Evolutionary conservation across 2,888 invertebrate species (phyloP).

Genomic region (Tiliacea citrago): DNA sequence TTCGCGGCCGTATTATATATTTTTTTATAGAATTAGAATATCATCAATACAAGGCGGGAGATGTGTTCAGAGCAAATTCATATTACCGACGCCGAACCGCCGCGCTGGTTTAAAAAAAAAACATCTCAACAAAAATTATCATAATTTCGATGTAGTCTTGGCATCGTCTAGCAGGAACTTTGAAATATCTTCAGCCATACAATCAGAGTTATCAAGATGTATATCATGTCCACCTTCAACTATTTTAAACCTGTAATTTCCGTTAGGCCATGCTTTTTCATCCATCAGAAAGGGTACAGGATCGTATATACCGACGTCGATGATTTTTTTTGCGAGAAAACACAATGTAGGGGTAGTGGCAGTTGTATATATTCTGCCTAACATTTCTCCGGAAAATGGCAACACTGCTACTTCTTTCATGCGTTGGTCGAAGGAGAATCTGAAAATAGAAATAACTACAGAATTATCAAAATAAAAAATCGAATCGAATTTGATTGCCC

Average conservation of each 20-base stretch:
- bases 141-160: conserved; percentile 58
- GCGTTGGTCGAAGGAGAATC: conserved; percentile 82
- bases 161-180: conserved; percentile 73
- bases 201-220: conserved; percentile 90
- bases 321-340: conserved; percentile 70
- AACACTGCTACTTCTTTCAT: conserved; percentile 76
- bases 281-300: conserved; percentile 74
- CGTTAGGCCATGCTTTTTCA: conserved; percentile 75
- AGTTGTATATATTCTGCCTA: conserved; percentile 73
- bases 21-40: too few species aligned
- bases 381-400: conserved; percentile 72
- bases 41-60: too few species aligned
- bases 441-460: conserved; percentile 44
- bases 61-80: too few species aligned
- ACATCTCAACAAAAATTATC: conserved; percentile 18
- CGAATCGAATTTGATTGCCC: too few species aligned
- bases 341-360: conserved; percentile 75
- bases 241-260: conserved; percentile 75
- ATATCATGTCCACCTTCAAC: conserved; percentile 91
- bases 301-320: conserved; percentile 68
- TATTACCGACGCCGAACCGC: too few species aligned
- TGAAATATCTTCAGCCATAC: conserved; percentile 84
- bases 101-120: too few species aligned
- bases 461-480: too few species aligned
- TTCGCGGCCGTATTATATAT: too few species aligned